These are phyloP conservation scores for Pteronotus mesoamericanus DNA, from an alignment of 2,797 vertebrate genomes.

Conservation along the genomic window DNA sequence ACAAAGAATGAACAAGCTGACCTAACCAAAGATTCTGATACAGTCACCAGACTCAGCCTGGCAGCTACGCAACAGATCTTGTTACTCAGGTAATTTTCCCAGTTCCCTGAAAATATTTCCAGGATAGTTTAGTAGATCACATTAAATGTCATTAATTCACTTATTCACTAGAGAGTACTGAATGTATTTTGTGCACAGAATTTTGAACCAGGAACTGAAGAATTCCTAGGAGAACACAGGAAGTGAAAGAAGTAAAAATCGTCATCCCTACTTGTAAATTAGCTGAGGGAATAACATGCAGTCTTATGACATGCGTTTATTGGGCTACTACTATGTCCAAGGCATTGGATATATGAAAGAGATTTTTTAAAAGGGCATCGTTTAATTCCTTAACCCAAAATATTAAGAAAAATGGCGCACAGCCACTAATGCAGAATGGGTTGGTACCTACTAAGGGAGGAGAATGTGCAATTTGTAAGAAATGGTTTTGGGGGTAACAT, in stretches of 20 bases:
- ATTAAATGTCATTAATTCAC: not conserved
- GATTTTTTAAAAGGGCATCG: not conserved
- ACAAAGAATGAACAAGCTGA: constrained; percentile 45
- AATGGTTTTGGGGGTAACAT: not conserved
- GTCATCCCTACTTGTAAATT: not conserved
- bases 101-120: constrained; percentile 21
- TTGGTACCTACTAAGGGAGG: not conserved
- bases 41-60: not conserved
- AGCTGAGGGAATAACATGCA: not conserved
- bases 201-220: constrained; percentile 26
- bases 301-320: not conserved
- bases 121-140: constrained; percentile 10
- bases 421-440: not conserved
- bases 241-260: constrained; percentile 13
- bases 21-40: constrained; percentile 18
- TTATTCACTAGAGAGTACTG: not conserved
- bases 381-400: not conserved
- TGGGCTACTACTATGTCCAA: not conserved
- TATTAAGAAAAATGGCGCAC: not conserved
- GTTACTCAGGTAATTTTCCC: constrained; percentile 46
- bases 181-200: not conserved
- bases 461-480: not conserved
- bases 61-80: constrained; percentile 4
- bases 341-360: not conserved
- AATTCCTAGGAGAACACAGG: not conserved